Evolutionary conservation across 2,888 invertebrate species (phyloP), one percentile per base, ranked within the genome.

Genomic region (Linnaemya tessellans): DNA sequence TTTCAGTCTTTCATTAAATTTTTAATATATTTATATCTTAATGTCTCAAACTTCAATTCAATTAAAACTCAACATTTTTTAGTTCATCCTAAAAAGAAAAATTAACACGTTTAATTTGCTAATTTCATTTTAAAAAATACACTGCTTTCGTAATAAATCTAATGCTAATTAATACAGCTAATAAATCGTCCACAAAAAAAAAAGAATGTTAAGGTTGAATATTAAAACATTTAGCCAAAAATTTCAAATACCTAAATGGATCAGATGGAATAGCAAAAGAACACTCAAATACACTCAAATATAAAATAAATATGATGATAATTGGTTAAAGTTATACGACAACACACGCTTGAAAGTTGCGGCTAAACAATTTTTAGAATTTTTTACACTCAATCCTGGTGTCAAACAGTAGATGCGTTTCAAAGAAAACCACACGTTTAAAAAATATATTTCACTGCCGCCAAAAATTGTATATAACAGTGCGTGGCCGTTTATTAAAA

Each of bases 151-250:
- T 60, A 67, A 60, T 43, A 62, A 70, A 56, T 62, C 54, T 46
- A 56, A 64, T 73, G 73, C 41, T 84, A 79, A 84, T 79, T 79
- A 46, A 62, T 68, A 38, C 1, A 54, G 18, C 60, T 68, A 79
- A 79, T 74, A 84, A 79, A 84, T 77, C 15, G n/a, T 60, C 0
- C 15, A 43, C n/a, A n/a, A n/a, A n/a, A n/a, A n/a, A n/a, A n/a
- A 58, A 46, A 25, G 15, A 43, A 60, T 5, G 1, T 30, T 46
- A 51, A 65, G 18, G 30, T n/a, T 54, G 41, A 64, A 65, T n/a
- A 49, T 43, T 18, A 18, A 64, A 65, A 25, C 8, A 78, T 60
- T 38, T 46, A 25, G 18, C 51, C n/a, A 46, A 67, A 51, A 64
- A 10, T 15, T 4, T 41, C 20, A 54, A 35, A n/a, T 54, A 41